These are phyloP conservation scores for Notarius lentiginosus DNA, from an alignment of 2,113 vertebrate species.

Conservation along the genomic window DNA sequence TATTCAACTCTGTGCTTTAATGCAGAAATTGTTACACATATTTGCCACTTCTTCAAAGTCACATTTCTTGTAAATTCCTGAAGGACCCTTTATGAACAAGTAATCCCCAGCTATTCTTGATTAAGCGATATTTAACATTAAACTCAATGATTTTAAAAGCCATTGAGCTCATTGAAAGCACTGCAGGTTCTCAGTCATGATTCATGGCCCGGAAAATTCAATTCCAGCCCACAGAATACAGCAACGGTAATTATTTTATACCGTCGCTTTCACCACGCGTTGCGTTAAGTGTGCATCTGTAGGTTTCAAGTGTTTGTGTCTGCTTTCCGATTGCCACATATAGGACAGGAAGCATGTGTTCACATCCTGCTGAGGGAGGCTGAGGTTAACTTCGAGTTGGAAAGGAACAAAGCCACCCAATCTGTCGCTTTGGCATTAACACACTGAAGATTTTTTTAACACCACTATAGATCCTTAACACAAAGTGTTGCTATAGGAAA, in stretches of 20 bases:
- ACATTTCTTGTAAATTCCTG: conserved; percentile 18
- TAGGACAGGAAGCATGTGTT: conserved; percentile 35
- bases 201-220: conserved; percentile 23
- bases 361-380: conserved; percentile 46
- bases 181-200: conserved; percentile 11
- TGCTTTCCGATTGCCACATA: conserved; percentile 17
- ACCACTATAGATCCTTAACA: conserved; percentile 8
- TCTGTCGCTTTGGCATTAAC: conserved; percentile 53
- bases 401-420: conserved; percentile 47
- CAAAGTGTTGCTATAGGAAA: conserved; percentile 11
- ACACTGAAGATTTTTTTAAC: background rate
- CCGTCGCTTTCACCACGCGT: background rate
- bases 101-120: background rate
- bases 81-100: conserved; percentile 21
- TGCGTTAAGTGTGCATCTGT: background rate
- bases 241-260: background rate
- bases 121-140: conserved; percentile 21
- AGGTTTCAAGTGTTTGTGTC: conserved; percentile 24
- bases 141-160: background rate
- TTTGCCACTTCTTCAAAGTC: background rate
- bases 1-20: conserved; percentile 9
- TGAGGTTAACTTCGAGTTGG: conserved; percentile 49
- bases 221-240: conserved; percentile 5
- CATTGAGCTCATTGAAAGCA: background rate
- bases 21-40: background rate